Percentiles rank a stretch among this genome's conserved stretches.
Evolutionary conservation across 2,113 vertebrate genomes (phyloP).

Genomic region (Pedionomus torquatus): DNA sequence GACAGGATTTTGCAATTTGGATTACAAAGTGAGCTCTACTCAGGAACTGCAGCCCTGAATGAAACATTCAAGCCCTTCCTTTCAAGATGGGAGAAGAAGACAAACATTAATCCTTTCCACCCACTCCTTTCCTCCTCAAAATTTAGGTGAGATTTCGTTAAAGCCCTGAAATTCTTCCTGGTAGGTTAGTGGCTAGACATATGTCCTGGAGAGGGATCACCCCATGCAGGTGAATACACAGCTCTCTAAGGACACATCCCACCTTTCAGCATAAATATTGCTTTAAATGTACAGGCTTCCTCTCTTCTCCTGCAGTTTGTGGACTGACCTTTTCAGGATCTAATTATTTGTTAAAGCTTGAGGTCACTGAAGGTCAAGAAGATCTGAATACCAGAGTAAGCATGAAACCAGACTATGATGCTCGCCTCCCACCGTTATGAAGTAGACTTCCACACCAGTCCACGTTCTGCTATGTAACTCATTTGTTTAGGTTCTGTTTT

Average conservation of each 20-base stretch:
- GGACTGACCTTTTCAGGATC: background rate
- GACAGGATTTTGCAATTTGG: background rate
- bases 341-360: background rate
- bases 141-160: accelerated
- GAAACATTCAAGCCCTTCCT: background rate
- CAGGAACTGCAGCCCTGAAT: background rate
- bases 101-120: background rate
- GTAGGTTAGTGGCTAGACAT: background rate
- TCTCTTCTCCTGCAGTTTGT: background rate
- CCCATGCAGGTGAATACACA: background rate
- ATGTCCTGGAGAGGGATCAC: background rate
- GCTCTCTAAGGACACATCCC: background rate
- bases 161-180: background rate
- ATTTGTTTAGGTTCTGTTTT: background rate
- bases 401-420: background rate
- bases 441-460: background rate
- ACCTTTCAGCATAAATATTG: background rate
- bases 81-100: background rate
- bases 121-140: background rate
- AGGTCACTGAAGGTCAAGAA: background rate
- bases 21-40: background rate
- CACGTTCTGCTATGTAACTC: background rate
- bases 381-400: background rate
- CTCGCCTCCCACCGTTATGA: background rate
- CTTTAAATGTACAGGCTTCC: background rate